Percentiles rank a stretch among this genome's conserved stretches.
Conservation (phyloP, 2,888 invertebrate species). For the Ametastegia equiseti region DNA sequence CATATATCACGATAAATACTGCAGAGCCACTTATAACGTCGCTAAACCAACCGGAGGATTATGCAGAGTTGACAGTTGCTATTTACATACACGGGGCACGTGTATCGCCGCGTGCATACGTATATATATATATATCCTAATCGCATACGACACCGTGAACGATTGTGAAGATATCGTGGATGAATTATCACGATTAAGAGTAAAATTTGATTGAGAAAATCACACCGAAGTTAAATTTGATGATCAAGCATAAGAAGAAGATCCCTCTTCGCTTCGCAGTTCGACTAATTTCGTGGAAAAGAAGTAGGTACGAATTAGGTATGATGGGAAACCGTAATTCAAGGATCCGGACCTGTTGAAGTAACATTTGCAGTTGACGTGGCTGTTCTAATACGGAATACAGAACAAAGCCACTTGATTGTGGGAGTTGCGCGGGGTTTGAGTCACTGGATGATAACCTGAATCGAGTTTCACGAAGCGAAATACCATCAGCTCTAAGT, state of each 20-base stretch:
- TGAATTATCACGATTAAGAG: too few species aligned
- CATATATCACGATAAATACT: constrained; percentile 23
- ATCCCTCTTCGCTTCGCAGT: too few species aligned
- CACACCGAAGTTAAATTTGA: too few species aligned
- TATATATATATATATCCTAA: not conserved
- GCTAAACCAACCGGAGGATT: not conserved
- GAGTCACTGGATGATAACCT: not conserved
- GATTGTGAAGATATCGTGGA: not conserved
- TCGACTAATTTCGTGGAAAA: too few species aligned
- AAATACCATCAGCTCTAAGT: not conserved
- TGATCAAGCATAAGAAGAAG: too few species aligned
- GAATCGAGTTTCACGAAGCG: not conserved
- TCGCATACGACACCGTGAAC: not conserved
- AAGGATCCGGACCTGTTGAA: not conserved
- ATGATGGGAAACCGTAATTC: too few species aligned
- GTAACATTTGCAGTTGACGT: not conserved
- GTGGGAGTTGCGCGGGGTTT: not conserved
- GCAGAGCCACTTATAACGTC: not conserved
- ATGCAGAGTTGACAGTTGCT: constrained; percentile 34
- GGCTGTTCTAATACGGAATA: not conserved
- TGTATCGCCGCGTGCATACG: not conserved
- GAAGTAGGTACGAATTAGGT: too few species aligned
- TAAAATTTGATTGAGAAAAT: not conserved
- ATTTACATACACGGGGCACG: constrained; percentile 6
- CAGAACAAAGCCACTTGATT: not conserved